phyloP scores from a whole-genome alignment of 1,140 invertebrate genomes.

The Linepithema humile region DNA sequence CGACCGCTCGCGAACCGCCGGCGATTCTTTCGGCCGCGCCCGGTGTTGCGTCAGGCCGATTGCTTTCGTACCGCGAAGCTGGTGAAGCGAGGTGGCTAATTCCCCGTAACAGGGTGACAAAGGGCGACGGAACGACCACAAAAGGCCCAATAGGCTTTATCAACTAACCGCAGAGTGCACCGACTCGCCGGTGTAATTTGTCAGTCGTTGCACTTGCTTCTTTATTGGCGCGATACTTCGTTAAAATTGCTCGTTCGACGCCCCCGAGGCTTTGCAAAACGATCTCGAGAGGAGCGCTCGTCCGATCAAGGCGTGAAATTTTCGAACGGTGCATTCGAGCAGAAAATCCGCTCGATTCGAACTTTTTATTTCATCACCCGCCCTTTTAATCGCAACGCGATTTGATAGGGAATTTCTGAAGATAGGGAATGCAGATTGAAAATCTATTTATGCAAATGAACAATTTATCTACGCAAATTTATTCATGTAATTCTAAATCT shows the following conservation, averaged over 20 bases:
- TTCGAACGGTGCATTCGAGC: background rate
- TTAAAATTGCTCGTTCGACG: slow-evolving; percentile 54
- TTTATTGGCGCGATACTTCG: slow-evolving; percentile 44
- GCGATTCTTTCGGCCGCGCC: background rate
- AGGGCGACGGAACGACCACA: slow-evolving; percentile 69
- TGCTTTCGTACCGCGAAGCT: slow-evolving; percentile 44
- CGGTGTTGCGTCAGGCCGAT: slow-evolving; percentile 26
- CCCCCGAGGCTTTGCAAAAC: background rate
- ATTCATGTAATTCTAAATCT: background rate
- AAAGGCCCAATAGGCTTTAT: slow-evolving; percentile 78
- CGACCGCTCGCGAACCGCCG: background rate
- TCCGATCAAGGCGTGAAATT: background rate
- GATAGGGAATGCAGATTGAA: too few species aligned
- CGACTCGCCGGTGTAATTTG: slow-evolving; percentile 75
- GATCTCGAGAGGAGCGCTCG: background rate
- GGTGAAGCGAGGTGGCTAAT: slow-evolving; percentile 63
- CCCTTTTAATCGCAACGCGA: too few species aligned
- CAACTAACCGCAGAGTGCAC: slow-evolving; percentile 60
- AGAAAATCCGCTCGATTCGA: background rate
- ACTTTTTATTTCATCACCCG: background rate
- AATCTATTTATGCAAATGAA: too few species aligned
- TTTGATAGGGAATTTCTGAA: too few species aligned
- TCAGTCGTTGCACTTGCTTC: slow-evolving; percentile 58
- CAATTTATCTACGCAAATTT: too few species aligned
- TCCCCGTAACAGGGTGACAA: slow-evolving; percentile 71